A percentile compares a stretch with the other conserved stretches of the same genome.
Evolutionary conservation across 2,888 invertebrate species (phyloP).

Genomic region (Rhagonycha lutea): DNA sequence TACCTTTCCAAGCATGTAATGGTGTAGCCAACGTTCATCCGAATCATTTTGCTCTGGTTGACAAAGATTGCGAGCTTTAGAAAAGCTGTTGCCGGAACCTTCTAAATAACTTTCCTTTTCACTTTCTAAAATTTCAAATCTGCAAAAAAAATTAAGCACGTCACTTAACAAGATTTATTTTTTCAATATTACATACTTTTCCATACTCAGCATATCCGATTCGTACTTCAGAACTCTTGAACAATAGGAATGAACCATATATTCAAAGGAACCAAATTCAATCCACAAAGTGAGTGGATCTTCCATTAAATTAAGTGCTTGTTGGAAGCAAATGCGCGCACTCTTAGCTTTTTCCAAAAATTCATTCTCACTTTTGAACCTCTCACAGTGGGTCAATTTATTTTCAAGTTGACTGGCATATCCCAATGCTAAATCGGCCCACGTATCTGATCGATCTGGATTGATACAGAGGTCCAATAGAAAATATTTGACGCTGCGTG

Average conservation of each 20-base stretch:
- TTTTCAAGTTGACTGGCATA: slow-evolving; percentile 78
- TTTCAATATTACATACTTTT: slow-evolving; percentile 54
- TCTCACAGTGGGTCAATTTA: slow-evolving; percentile 75
- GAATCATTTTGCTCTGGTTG: slow-evolving; percentile 61
- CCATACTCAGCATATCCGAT: slow-evolving; percentile 74
- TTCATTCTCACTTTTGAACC: slow-evolving; percentile 63
- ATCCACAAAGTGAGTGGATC: slow-evolving; percentile 81
- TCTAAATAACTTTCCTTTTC: slow-evolving; percentile 80
- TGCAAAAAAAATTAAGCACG: slow-evolving; percentile 28
- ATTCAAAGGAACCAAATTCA: slow-evolving; percentile 89
- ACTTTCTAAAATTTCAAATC: slow-evolving; percentile 73
- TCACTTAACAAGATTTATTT: background rate
- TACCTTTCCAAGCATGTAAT: slow-evolving; percentile 96
- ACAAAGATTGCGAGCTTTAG: slow-evolving; percentile 66
- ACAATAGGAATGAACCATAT: slow-evolving; percentile 87
- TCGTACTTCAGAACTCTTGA: slow-evolving; percentile 84
- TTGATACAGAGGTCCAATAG: slow-evolving; percentile 81
- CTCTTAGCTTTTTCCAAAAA: slow-evolving; percentile 72
- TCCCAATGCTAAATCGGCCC: slow-evolving; percentile 88
- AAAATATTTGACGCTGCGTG: slow-evolving; percentile 77
- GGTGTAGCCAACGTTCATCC: slow-evolving; percentile 90
- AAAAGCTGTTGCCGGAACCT: slow-evolving; percentile 79
- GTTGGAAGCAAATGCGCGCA: slow-evolving; percentile 79
- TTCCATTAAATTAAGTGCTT: slow-evolving; percentile 76
- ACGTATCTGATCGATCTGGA: slow-evolving; percentile 82